Percentiles rank a stretch among this genome's conserved stretches.
Conservation (phyloP, 1,140 invertebrate genomes). For the Hirudo medicinalis region DNA sequence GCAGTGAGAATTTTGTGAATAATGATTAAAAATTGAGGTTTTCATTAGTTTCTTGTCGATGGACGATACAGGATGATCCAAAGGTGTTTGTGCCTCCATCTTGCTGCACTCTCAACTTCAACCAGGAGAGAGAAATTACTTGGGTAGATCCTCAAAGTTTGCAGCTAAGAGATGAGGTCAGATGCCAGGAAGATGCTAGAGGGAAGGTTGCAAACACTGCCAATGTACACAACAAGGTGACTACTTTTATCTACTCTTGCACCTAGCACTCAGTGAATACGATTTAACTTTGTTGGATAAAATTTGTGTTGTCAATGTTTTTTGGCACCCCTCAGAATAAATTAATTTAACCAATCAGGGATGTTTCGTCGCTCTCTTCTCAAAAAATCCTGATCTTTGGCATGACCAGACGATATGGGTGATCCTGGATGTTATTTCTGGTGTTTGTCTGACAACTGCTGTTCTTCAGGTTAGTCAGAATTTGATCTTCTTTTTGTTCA, state of each 20-base stretch:
- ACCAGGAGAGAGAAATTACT: slow-evolving; percentile 20
- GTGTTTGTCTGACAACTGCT: neutral
- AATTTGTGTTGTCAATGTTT: no score
- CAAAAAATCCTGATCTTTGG: slow-evolving; percentile 9
- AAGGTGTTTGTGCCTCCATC: slow-evolving; percentile 15
- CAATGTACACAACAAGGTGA: slow-evolving; percentile 20
- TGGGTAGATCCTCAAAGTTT: slow-evolving; percentile 21
- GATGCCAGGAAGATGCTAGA: slow-evolving; percentile 21
- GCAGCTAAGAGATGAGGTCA: slow-evolving; percentile 14
- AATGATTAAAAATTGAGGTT: neutral
- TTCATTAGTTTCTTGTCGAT: neutral
- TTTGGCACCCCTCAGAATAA: no score
- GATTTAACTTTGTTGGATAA: no score
- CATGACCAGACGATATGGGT: slow-evolving; percentile 11
- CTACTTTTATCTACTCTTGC: neutral
- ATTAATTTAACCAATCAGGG: slow-evolving; percentile 10
- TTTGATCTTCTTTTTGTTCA: no score
- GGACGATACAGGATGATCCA: neutral
- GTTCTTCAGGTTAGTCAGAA: slow-evolving; percentile 5
- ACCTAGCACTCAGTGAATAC: no score
- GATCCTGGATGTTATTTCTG: slow-evolving; percentile 10
- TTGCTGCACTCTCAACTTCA: slow-evolving; percentile 21
- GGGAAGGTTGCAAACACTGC: slow-evolving; percentile 18
- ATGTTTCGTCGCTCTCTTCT: slow-evolving; percentile 15
- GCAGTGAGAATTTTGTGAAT: slow-evolving; percentile 7